A percentile compares a stretch with the other conserved stretches of the same genome.
These are phyloP conservation scores for Drosophila seclusa DNA, from an alignment of 2,888 invertebrate genomes.

Conservation along the genomic window DNA sequence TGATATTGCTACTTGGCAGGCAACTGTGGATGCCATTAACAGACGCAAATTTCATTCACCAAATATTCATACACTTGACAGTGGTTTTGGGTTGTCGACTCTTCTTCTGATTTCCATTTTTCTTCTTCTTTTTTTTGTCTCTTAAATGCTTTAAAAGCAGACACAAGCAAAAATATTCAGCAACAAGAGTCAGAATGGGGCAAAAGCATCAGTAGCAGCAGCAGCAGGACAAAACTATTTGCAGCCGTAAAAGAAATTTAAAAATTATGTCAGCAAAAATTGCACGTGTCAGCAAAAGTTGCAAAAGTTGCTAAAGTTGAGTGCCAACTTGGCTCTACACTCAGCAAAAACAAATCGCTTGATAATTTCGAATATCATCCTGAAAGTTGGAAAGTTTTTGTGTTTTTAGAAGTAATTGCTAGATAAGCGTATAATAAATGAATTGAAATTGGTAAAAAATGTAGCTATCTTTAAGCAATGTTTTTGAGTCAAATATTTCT, in stretches of 20 bases:
- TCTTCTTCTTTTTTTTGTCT: not conserved
- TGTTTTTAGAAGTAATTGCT: not conserved
- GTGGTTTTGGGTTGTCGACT: constrained; percentile 24
- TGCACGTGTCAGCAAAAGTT: constrained; percentile 48
- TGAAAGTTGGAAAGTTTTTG: not conserved
- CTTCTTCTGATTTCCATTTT: constrained; percentile 12
- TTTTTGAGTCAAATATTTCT: no score
- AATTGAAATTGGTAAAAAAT: not conserved
- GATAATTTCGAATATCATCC: not conserved
- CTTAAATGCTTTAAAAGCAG: constrained; percentile 12
- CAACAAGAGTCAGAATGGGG: not conserved
- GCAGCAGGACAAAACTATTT: constrained; percentile 15
- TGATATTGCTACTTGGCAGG: constrained; percentile 57
- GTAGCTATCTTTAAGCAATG: not conserved
- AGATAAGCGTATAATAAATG: not conserved
- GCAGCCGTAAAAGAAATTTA: constrained; percentile 31
- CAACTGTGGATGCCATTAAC: constrained; percentile 60
- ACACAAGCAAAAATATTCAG: not conserved
- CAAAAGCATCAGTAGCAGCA: not conserved
- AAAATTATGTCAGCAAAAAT: constrained; percentile 64
- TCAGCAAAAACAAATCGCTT: not conserved
- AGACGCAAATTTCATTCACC: constrained; percentile 70
- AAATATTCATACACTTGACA: constrained; percentile 72
- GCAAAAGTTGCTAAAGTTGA: constrained; percentile 45
- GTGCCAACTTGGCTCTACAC: not conserved